These are phyloP conservation scores for Astur gentilis DNA, from an alignment of 2,113 vertebrate genomes.

Conservation along the genomic window DNA sequence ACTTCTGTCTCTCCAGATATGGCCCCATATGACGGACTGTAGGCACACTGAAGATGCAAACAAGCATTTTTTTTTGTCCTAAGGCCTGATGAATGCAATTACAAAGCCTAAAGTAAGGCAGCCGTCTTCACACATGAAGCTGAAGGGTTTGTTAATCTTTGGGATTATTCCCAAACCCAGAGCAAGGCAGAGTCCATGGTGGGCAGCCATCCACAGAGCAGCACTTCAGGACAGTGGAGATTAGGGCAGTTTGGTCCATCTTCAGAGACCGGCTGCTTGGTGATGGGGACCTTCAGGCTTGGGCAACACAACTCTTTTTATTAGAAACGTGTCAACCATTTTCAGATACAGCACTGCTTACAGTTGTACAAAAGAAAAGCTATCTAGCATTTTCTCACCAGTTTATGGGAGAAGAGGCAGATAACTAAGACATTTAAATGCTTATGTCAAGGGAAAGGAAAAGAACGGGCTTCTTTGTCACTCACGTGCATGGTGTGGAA, in stretches of 20 bases:
- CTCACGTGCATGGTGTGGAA: neutral
- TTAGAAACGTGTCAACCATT: neutral
- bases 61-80: neutral
- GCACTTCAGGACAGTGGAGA: neutral
- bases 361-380: neutral
- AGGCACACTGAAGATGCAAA: neutral
- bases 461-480: neutral
- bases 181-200: neutral
- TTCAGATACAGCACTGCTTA: neutral
- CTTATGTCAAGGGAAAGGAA: neutral
- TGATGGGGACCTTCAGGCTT: neutral
- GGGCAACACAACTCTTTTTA: neutral
- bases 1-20: neutral
- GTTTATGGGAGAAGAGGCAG: neutral
- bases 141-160: neutral
- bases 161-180: neutral
- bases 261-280: neutral
- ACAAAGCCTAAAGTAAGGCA: neutral
- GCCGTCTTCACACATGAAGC: neutral
- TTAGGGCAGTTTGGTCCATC: neutral
- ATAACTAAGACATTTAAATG: neutral
- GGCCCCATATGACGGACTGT: rapidly evolving
- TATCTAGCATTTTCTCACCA: neutral
- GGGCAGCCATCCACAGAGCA: neutral
- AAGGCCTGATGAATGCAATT: neutral